phyloP scores from a whole-genome alignment of 2,888 invertebrate genomes.

The Alloscopus bannaensis region DNA sequence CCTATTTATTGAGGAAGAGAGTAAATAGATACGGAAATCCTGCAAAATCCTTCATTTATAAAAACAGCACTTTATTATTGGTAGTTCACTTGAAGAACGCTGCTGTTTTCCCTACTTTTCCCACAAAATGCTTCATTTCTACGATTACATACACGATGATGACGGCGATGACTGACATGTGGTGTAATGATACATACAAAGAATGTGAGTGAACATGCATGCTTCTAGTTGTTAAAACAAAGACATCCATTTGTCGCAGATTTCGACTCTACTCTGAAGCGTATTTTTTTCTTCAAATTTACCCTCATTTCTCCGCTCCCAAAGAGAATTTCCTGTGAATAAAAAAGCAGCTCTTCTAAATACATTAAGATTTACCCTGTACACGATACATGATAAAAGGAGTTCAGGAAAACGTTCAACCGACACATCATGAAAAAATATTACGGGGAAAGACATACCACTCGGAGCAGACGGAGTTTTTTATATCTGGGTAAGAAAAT shows the following conservation, averaged over 20 bases:
- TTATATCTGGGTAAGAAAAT: conserved; percentile 15
- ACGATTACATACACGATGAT: not conserved
- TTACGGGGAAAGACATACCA: too few relatives aligned
- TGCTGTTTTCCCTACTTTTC: too few relatives aligned
- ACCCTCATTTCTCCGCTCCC: conserved; percentile 45
- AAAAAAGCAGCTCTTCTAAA: too few relatives aligned
- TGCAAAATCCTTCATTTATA: conserved; percentile 38
- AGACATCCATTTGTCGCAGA: conserved; percentile 7
- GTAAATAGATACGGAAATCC: conserved; percentile 63
- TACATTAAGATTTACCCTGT: too few relatives aligned
- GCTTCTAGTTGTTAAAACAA: conserved; percentile 2
- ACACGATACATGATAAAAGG: too few relatives aligned
- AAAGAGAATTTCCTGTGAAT: conserved; percentile 40
- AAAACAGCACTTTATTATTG: too few relatives aligned
- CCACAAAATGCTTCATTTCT: conserved; percentile 24
- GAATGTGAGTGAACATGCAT: conserved; percentile 15
- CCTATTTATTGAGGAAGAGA: conserved; percentile 62
- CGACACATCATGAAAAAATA: too few relatives aligned
- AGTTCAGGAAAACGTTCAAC: too few relatives aligned
- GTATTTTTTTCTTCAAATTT: not conserved
- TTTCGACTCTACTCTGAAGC: not conserved
- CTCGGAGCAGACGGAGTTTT: conserved; percentile 7
- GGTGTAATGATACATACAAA: not conserved
- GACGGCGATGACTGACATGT: conserved; percentile 48
- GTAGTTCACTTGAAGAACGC: too few relatives aligned